Conservation (phyloP, 2,888 invertebrate genomes). For the Gymnoscelis rufifasciata region DNA sequence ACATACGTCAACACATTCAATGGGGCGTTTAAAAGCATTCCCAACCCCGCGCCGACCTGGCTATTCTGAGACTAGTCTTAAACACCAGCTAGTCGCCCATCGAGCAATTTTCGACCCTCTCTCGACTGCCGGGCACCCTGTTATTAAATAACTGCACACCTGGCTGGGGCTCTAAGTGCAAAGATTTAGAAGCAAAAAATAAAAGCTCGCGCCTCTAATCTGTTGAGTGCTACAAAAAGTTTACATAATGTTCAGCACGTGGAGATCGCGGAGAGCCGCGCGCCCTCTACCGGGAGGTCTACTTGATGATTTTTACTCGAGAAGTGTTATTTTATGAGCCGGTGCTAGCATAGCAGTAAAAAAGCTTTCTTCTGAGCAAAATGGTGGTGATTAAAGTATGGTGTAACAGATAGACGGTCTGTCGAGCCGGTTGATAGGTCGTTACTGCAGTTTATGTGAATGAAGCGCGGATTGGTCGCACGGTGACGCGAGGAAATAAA, state of each 20-base stretch:
- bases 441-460: background rate
- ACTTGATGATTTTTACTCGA: too few relatives aligned
- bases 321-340: too few relatives aligned
- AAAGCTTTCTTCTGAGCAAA: background rate
- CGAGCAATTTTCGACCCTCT: constrained; percentile 7
- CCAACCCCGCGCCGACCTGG: constrained; percentile 41
- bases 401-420: background rate
- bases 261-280: constrained; percentile 13
- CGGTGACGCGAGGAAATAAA: constrained; percentile 36
- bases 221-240: constrained; percentile 16
- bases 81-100: constrained; percentile 13
- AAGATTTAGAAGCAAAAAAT: constrained; percentile 21
- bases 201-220: constrained; percentile 16
- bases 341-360: too few relatives aligned
- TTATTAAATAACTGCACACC: constrained; percentile 23
- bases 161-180: constrained; percentile 21
- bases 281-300: too few relatives aligned
- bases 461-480: background rate
- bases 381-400: background rate
- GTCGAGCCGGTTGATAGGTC: background rate
- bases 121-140: background rate
- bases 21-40: constrained; percentile 64
- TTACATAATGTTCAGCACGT: constrained; percentile 10
- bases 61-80: constrained; percentile 37
- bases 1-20: constrained; percentile 65